Evolutionary conservation across 1,140 invertebrate species (phyloP).

Genomic region (Teleopsis dalmanni): DNA sequence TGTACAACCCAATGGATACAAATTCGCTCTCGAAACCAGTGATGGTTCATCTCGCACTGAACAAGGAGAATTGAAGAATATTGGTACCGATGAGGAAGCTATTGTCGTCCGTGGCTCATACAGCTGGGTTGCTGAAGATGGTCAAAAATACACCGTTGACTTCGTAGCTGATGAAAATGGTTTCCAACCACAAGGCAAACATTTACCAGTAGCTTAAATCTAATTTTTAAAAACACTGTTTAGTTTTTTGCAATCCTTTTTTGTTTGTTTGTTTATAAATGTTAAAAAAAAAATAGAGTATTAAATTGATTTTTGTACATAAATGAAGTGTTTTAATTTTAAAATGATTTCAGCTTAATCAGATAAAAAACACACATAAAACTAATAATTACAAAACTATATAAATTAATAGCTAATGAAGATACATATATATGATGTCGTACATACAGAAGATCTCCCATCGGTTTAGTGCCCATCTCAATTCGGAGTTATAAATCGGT

Average conservation of each 20-base stretch:
- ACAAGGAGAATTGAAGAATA: slow-evolving; percentile 53
- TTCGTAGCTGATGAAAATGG: slow-evolving; percentile 52
- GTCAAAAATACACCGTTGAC: slow-evolving; percentile 51
- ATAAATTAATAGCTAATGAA: no score
- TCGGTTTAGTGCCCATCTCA: no score
- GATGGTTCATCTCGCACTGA: slow-evolving; percentile 62
- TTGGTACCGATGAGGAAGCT: slow-evolving; percentile 49
- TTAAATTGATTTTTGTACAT: background rate
- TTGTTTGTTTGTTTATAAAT: no score
- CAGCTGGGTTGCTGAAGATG: slow-evolving; percentile 56
- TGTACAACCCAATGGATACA: slow-evolving; percentile 35
- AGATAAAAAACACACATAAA: no score
- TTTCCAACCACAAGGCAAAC: slow-evolving; percentile 19
- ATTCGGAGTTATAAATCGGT: no score
- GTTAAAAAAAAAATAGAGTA: background rate
- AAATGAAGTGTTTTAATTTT: no score
- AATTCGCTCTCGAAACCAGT: slow-evolving; percentile 56
- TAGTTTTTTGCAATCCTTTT: background rate
- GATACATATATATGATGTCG: no score
- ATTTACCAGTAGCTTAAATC: slow-evolving; percentile 17
- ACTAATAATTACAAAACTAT: no score
- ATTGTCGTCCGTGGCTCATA: slow-evolving; percentile 54
- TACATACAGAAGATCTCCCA: no score
- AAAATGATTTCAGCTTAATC: no score
- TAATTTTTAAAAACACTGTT: no score